Evolutionary conservation across 2,797 vertebrate genomes (phyloP).

Genomic region (Brotogeris chrysoptera): DNA sequence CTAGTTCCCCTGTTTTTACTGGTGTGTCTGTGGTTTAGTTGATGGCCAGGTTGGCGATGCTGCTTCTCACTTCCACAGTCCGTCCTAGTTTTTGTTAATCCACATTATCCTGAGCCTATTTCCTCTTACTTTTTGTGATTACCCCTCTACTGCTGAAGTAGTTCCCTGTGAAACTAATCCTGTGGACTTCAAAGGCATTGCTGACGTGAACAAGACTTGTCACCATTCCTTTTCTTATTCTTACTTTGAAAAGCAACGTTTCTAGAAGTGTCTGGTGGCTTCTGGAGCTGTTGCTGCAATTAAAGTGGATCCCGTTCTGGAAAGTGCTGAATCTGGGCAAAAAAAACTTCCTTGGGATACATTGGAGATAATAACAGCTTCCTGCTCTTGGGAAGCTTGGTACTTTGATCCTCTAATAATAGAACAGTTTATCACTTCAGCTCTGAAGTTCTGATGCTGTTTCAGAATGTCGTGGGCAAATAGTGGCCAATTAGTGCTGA

Average conservation of each 20-base stretch:
- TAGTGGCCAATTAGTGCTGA: not conserved
- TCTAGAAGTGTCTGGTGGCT: not conserved
- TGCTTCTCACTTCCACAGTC: not conserved
- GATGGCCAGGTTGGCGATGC: not conserved
- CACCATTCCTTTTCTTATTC: not conserved
- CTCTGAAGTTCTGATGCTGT: not conserved
- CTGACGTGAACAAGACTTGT: not conserved
- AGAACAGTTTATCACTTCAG: not conserved
- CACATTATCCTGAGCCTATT: not conserved
- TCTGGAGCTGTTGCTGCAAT: not conserved
- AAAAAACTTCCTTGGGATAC: not conserved
- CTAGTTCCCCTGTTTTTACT: not conserved
- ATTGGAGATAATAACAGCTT: not conserved
- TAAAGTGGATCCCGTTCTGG: not conserved
- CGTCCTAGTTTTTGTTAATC: not conserved
- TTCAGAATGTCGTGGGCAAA: rapidly evolving
- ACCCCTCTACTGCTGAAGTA: not conserved
- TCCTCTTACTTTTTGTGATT: not conserved
- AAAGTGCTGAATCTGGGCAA: not conserved
- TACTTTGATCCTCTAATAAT: not conserved
- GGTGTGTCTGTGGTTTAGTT: not conserved
- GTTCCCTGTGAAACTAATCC: not conserved
- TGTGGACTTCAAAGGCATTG: conserved; percentile 4
- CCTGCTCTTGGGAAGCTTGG: not conserved
- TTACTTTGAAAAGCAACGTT: not conserved